A percentile compares a stretch with the other conserved stretches of the same genome.
Conservation (phyloP, 2,888 invertebrate species). For the Cepaea hortensis region DNA sequence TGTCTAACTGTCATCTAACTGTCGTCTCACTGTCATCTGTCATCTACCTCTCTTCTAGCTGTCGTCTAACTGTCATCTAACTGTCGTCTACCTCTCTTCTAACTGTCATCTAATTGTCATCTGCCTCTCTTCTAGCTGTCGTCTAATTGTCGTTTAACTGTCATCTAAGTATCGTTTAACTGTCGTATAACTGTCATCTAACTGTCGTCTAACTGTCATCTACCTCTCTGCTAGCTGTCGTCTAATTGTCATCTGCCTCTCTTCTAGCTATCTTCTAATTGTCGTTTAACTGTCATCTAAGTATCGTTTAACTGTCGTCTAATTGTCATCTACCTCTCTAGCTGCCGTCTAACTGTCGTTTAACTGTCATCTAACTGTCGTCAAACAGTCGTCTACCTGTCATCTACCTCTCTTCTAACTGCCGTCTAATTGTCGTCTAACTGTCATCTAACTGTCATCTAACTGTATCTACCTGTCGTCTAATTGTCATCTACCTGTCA, state of each 20-base stretch:
- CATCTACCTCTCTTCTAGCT: background rate
- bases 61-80: too few relatives aligned
- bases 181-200: background rate
- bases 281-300: background rate
- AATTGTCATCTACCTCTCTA: background rate
- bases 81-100: too few relatives aligned
- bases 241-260: background rate
- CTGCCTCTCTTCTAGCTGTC: too few relatives aligned
- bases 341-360: background rate
- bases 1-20: background rate
- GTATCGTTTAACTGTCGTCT: background rate
- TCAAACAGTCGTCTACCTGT: too few relatives aligned
- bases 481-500: background rate
- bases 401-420: too few relatives aligned
- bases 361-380: too few relatives aligned
- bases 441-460: too few relatives aligned
- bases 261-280: background rate
- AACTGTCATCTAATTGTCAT: background rate
- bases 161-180: background rate
- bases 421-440: too few relatives aligned
- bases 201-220: background rate
- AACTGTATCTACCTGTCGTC: background rate
- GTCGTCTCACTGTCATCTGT: background rate
- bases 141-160: background rate
- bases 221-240: background rate